Conservation (phyloP, 2,797 vertebrate genomes). For the Liasis olivaceus region DNA sequence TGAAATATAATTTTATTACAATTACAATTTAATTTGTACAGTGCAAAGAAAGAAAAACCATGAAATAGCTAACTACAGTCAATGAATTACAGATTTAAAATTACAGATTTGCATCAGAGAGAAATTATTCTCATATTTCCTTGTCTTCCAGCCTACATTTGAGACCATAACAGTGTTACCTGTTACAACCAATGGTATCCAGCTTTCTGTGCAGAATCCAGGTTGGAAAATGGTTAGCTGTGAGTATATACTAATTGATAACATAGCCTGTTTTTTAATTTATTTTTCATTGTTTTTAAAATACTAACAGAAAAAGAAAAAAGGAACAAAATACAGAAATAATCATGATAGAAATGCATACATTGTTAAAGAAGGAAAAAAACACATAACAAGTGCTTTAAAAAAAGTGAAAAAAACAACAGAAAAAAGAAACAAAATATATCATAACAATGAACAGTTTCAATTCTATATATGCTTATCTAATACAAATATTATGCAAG, state of each 20-base stretch:
- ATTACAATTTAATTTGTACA: not conserved
- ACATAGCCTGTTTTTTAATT: constrained; percentile 37
- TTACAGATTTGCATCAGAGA: not conserved
- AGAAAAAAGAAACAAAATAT: no score
- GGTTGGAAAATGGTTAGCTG: constrained; percentile 67
- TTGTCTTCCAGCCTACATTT: constrained; percentile 72
- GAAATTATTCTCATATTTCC: constrained; percentile 39
- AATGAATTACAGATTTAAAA: not conserved
- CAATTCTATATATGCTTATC: no score
- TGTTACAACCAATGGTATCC: constrained; percentile 73
- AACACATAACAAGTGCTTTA: no score
- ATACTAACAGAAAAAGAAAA: no score
- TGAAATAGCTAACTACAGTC: not conserved
- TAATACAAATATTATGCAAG: no score
- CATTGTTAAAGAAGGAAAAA: no score
- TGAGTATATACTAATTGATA: constrained; percentile 66
- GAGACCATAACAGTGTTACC: constrained; percentile 71
- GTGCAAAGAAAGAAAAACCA: not conserved
- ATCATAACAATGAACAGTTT: no score
- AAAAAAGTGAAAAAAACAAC: no score
- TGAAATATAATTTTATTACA: not conserved
- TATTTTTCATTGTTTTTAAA: no score
- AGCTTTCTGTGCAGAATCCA: constrained; percentile 68
- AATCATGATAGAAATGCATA: no score
- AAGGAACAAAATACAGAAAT: no score